These are phyloP conservation scores for Meriones unguiculatus DNA, from an alignment of 2,113 vertebrate species.

Conservation along the genomic window DNA sequence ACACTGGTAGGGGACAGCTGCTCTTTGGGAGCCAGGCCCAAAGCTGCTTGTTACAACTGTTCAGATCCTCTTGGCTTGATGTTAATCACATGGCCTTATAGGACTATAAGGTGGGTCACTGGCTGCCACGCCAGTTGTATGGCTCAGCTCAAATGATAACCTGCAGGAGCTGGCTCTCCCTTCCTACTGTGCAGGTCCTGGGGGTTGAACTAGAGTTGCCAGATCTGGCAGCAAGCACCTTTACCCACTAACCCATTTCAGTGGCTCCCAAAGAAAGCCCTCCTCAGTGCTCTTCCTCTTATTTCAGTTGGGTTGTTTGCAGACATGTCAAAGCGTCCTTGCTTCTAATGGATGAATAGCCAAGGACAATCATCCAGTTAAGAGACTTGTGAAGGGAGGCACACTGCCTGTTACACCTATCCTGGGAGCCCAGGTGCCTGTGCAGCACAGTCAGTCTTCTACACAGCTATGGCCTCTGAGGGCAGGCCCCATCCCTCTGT, in stretches of 20 bases:
- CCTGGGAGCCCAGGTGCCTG: too few relatives aligned
- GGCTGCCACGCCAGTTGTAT: fast-evolving
- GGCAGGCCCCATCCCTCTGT: not conserved
- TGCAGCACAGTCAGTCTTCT: not conserved
- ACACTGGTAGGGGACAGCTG: not conserved
- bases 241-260: not conserved
- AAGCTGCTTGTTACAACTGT: not conserved
- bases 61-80: not conserved
- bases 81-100: not conserved
- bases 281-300: conserved; percentile 11
- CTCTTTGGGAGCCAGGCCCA: not conserved
- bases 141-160: not conserved
- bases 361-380: not conserved
- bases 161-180: not conserved
- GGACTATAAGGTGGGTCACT: not conserved
- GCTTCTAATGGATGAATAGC: conserved; percentile 41
- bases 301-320: not conserved
- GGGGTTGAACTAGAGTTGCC: not conserved
- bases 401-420: fast-evolving
- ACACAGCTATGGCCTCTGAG: fast-evolving
- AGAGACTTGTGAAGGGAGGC: not conserved
- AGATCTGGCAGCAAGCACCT: not conserved
- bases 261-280: not conserved
- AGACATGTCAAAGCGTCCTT: conserved; percentile 76
- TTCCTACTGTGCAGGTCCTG: not conserved